Conservation (phyloP, 1,140 invertebrate species). For the Psix sp. region DNA sequence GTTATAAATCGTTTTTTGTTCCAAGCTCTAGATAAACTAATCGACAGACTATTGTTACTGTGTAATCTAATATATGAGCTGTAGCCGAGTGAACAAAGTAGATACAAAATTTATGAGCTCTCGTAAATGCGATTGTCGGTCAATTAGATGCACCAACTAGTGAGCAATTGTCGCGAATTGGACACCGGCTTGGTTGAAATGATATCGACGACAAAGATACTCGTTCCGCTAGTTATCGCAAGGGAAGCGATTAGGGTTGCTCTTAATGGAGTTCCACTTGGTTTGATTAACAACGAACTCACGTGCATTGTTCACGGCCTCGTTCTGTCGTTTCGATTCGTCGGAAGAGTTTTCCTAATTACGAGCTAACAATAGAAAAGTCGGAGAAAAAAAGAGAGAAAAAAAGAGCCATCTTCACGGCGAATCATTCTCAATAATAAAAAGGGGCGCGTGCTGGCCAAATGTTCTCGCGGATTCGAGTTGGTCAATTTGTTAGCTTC, state of each 20-base stretch:
- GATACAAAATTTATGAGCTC: too few species aligned
- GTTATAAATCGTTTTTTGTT: too few species aligned
- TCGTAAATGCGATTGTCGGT: constrained; percentile 10
- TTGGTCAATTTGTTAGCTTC: constrained; percentile 41
- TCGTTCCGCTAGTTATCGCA: constrained; percentile 17
- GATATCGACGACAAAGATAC: constrained; percentile 33
- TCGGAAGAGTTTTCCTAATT: constrained; percentile 7
- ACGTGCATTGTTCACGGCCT: constrained; percentile 8
- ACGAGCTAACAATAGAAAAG: constrained; percentile 3
- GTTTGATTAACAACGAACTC: constrained; percentile 22
- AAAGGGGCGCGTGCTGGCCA: constrained; percentile 54
- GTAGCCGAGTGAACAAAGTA: too few species aligned
- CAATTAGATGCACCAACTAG: constrained; percentile 3
- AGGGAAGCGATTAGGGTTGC: constrained; percentile 27
- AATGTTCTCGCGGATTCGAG: constrained; percentile 57
- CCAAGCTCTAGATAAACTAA: too few species aligned
- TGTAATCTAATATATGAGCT: too few species aligned
- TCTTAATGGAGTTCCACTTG: constrained; percentile 37
- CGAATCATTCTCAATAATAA: too few species aligned
- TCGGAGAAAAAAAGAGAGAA: constrained; percentile 1
- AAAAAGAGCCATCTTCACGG: too few species aligned
- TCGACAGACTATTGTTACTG: too few species aligned
- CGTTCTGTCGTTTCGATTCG: background rate
- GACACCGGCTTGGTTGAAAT: constrained; percentile 27
- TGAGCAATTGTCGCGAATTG: constrained; percentile 21